A percentile compares a stretch with the other conserved stretches of the same genome.
Evolutionary conservation across 1,140 invertebrate genomes (phyloP).

Genomic region (Eubasilissa regina): DNA sequence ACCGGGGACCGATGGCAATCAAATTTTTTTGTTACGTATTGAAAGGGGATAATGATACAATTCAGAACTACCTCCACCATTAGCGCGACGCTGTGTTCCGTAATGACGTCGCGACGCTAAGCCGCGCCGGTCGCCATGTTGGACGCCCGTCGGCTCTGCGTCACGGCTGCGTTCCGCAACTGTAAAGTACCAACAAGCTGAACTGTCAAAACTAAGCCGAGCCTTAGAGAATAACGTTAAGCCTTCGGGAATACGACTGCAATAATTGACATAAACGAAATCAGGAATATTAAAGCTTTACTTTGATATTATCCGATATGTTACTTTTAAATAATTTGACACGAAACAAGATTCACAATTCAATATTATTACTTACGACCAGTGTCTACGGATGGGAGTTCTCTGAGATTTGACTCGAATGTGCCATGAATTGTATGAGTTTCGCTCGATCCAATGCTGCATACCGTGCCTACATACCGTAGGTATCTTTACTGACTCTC

Average conservation of each 20-base stretch:
- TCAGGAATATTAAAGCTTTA: too few species aligned
- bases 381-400: too few species aligned
- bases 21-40: constrained; percentile 26
- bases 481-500: too few species aligned
- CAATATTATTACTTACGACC: too few species aligned
- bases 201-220: neutral
- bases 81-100: neutral
- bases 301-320: too few species aligned
- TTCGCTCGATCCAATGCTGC: too few species aligned
- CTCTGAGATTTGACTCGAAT: too few species aligned
- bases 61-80: neutral
- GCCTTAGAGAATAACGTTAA: neutral
- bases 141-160: constrained; percentile 34
- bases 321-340: too few species aligned
- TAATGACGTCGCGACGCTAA: constrained; percentile 8
- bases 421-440: too few species aligned
- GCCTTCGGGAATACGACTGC: constrained; percentile 6
- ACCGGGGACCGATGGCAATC: neutral
- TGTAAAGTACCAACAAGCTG: neutral
- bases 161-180: constrained; percentile 3
- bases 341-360: too few species aligned
- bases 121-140: constrained; percentile 9
- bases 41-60: constrained; percentile 33
- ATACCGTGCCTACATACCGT: too few species aligned
- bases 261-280: neutral